Evolutionary conservation across 2,888 invertebrate species (phyloP).

Genomic region (Eupeodes latifasciatus): DNA sequence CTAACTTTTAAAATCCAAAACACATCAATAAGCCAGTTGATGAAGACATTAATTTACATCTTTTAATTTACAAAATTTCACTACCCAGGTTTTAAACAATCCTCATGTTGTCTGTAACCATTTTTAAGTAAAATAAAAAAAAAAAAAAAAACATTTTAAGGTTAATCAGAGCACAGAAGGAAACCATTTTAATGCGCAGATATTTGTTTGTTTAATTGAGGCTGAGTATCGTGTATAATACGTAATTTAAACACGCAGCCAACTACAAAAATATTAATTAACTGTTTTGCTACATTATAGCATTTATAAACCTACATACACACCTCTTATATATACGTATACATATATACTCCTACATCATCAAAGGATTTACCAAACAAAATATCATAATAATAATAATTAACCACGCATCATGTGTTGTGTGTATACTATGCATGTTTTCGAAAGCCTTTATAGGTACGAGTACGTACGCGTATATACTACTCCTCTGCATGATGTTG

Average conservation of each 20-base stretch:
- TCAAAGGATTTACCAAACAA: conserved; percentile 12
- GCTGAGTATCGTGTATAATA: not conserved
- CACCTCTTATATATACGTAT: too few relatives aligned
- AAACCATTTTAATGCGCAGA: not conserved
- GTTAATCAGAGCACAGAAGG: not conserved
- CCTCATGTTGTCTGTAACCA: too few relatives aligned
- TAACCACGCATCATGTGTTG: conserved; percentile 27
- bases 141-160: not conserved
- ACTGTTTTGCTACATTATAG: not conserved
- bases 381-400: conserved; percentile 14
- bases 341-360: not conserved
- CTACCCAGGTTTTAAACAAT: too few relatives aligned
- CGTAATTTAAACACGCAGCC: not conserved
- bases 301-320: not conserved
- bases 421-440: not conserved
- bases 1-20: too few relatives aligned
- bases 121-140: too few relatives aligned
- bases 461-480: too few relatives aligned
- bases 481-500: not conserved
- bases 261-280: conserved; percentile 4
- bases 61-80: too few relatives aligned
- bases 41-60: too few relatives aligned
- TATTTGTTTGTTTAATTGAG: not conserved
- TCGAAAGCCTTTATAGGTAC: conserved; percentile 1
- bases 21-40: too few relatives aligned